Base-by-base conservation (phyloP, 2,888 invertebrate genomes). In the Vandiemenella viatica region DNA sequence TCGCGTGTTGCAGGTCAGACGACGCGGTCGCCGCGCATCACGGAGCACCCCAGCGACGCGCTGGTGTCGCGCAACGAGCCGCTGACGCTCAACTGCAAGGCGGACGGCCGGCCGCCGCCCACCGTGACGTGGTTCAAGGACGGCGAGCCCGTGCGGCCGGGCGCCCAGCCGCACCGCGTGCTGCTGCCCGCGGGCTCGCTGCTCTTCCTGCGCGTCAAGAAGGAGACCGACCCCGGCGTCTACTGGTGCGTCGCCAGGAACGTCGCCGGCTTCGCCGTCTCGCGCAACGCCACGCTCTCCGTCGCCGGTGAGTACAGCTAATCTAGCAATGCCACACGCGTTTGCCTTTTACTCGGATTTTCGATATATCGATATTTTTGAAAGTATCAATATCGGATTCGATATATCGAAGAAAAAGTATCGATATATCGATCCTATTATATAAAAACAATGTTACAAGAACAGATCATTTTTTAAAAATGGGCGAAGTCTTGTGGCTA, bases 171-270 rank as follows among this genome's bases (percentile, higher is more conserved):
- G 22, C 93, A 93, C 67, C 80, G 93, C 48, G 91, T 96, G 51
- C 71, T 92, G 51, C 76, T 90, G 58, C 88, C 89, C 62, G 79
- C 82, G 56, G 96, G 95, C 59, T 91, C 93, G 53, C 74, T 97
- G 54, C 86, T 97, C 70, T 95, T 97, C 70, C 80, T 97, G 57
- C 79, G 89, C 63, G 92, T 93, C 57, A 92, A 92, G 70, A 90
- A 90, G 71, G 90, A 90, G 63, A 88, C 89, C 61, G 89, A 90
- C 63, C 87, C 90, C 55, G 96, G 97, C 46, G 84, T 90, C 50
- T 97, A 96, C 68, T 93, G 93, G 88, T 97, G 96, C 70, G 87
- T 93, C 59, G 96, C 95, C 47, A 81, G 81, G 63, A 97, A 96
- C 70, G 77, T 80, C 56, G 86, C 85, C 53, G 96, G 96, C 53